A percentile compares a stretch with the other conserved stretches of the same genome.
Conservation (phyloP, 2,888 invertebrate genomes). For the Cancer borealis region DNA sequence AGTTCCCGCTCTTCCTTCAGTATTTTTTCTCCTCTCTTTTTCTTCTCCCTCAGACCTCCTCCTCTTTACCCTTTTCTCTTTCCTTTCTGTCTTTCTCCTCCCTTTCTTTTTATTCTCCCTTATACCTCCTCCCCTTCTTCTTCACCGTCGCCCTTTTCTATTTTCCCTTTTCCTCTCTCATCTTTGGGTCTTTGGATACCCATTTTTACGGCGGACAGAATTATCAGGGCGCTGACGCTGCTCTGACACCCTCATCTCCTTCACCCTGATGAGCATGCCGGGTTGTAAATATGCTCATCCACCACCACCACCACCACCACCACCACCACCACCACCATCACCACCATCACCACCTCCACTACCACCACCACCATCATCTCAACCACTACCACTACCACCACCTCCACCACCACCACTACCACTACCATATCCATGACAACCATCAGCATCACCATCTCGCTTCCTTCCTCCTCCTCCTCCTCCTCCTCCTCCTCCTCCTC, state of each 20-base stretch:
- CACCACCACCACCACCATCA: neutral
- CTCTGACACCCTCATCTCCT: slow-evolving; percentile 3
- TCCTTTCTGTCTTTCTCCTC: neutral
- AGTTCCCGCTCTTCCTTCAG: neutral
- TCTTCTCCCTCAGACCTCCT: neutral
- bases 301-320: neutral
- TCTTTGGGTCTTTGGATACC: neutral
- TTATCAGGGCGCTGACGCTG: neutral
- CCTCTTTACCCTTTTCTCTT: neutral
- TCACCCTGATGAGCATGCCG: neutral
- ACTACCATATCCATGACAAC: neutral
- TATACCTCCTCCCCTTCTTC: neutral
- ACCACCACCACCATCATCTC: neutral
- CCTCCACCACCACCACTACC: neutral
- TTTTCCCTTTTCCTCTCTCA: neutral
- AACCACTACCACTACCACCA: too few relatives aligned
- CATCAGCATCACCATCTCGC: neutral
- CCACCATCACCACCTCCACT: neutral
- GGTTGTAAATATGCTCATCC: neutral
- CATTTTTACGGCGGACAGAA: neutral
- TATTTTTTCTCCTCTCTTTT: neutral
- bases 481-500: too few relatives aligned
- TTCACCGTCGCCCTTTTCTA: neutral
- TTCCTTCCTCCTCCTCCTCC: neutral
- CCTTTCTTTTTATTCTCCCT: neutral